phyloP scores from a whole-genome alignment of 2,797 vertebrate species.

The Neosilurus mollespiculum region DNA sequence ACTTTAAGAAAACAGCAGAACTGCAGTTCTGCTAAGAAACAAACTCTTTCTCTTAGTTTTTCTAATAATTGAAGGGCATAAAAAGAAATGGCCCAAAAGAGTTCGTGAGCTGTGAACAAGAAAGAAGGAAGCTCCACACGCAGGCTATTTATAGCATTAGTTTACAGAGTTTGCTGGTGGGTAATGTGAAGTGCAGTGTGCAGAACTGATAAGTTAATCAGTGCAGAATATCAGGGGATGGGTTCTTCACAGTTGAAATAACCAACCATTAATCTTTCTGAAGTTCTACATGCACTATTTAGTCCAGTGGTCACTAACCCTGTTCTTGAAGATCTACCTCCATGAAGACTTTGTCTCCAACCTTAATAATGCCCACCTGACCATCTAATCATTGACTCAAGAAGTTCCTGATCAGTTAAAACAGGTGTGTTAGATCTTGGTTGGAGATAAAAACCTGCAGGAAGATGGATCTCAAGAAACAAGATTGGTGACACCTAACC shows the following conservation, averaged over 20 bases:
- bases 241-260: not conserved
- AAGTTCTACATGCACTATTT: not conserved
- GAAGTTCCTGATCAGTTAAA: no score
- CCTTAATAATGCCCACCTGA: no score
- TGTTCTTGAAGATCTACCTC: no score
- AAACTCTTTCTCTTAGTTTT: constrained; percentile 3
- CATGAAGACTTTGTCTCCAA: no score
- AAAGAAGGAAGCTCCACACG: constrained; percentile 21
- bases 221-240: not conserved
- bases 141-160: constrained; percentile 25
- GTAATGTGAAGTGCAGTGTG: not conserved
- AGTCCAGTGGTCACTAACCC: not conserved
- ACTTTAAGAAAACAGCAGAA: not conserved
- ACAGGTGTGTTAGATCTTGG: no score
- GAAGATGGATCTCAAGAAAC: no score
- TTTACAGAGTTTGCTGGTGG: constrained; percentile 21
- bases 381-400: no score
- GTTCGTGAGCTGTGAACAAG: not conserved
- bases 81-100: constrained; percentile 11
- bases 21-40: not conserved
- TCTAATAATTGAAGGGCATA: not conserved
- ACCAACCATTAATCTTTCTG: not conserved
- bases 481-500: not conserved
- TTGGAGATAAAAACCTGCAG: no score
- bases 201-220: not conserved